A percentile compares a stretch with the other conserved stretches of the same genome.
These are phyloP conservation scores for Equus przewalskii DNA, from an alignment of 2,113 vertebrate species.

Conservation along the genomic window DNA sequence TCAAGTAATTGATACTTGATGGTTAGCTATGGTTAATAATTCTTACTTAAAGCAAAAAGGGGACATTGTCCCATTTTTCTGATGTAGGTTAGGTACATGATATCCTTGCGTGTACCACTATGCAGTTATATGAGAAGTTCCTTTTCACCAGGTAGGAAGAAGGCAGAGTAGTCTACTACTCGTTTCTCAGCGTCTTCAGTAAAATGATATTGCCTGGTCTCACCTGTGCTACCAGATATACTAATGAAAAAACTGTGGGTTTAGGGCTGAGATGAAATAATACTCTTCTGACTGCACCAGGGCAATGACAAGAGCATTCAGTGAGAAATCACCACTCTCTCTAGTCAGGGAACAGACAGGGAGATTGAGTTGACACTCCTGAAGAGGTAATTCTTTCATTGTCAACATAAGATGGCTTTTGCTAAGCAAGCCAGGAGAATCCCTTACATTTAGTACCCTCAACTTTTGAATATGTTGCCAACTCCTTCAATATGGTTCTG, in stretches of 20 bases:
- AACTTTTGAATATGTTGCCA: background rate
- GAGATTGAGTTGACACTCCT: background rate
- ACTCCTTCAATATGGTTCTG: background rate
- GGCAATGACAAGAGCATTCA: background rate
- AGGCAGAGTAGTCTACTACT: background rate
- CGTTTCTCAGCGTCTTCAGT: slow-evolving; percentile 14
- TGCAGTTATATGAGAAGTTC: background rate
- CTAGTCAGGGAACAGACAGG: background rate
- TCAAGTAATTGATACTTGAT: background rate
- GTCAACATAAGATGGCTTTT: background rate
- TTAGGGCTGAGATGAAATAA: slow-evolving; percentile 6
- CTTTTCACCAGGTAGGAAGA: background rate
- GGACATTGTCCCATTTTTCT: background rate
- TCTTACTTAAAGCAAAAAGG: background rate
- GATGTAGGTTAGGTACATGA: background rate
- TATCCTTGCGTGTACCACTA: background rate
- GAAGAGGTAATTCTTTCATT: background rate
- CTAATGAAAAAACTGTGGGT: background rate
- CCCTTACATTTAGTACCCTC: background rate
- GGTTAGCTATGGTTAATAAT: background rate
- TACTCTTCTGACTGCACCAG: background rate
- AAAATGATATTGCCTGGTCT: background rate
- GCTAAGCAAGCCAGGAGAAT: slow-evolving; percentile 14
- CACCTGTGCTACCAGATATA: slow-evolving; percentile 37
- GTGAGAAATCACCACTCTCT: background rate